Conservation (phyloP, 2,888 invertebrate genomes). For the Germaria angustata region DNA sequence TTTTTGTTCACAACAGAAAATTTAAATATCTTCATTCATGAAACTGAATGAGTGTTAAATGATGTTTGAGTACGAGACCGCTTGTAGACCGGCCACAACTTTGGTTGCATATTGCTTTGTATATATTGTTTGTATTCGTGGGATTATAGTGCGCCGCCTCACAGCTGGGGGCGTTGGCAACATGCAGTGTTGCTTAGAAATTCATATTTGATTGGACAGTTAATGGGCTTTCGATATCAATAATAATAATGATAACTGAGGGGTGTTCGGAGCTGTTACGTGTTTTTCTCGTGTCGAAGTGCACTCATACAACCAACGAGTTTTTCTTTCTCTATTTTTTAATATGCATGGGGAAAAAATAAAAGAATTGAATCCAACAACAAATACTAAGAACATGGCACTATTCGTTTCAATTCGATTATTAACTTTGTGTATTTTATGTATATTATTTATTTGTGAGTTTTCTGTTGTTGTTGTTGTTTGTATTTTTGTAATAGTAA, state of each 20-base stretch:
- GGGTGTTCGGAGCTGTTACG: slow-evolving; percentile 60
- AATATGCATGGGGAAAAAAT: not conserved
- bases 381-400: slow-evolving; percentile 36
- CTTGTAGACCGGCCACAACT: not conserved
- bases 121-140: slow-evolving; percentile 43
- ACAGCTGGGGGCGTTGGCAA: slow-evolving; percentile 76
- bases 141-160: slow-evolving; percentile 70
- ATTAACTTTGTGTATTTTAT: slow-evolving; percentile 11
- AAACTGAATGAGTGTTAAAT: slow-evolving; percentile 43
- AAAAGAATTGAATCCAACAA: slow-evolving; percentile 13
- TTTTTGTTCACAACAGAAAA: too few relatives aligned
- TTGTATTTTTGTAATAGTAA: slow-evolving; percentile 52
- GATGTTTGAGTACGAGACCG: not conserved
- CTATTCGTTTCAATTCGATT: slow-evolving; percentile 39
- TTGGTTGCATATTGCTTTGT: not conserved
- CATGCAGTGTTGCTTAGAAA: slow-evolving; percentile 76
- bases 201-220: slow-evolving; percentile 74
- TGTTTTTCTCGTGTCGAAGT: slow-evolving; percentile 51
- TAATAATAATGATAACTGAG: slow-evolving; percentile 65
- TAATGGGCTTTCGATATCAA: slow-evolving; percentile 69
- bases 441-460: slow-evolving; percentile 23
- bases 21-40: slow-evolving; percentile 65
- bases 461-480: not conserved
- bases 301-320: slow-evolving; percentile 10
- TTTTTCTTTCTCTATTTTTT: not conserved